Evolutionary conservation across 2,797 vertebrate species (phyloP).

Genomic region (Tenualosa ilisha): DNA sequence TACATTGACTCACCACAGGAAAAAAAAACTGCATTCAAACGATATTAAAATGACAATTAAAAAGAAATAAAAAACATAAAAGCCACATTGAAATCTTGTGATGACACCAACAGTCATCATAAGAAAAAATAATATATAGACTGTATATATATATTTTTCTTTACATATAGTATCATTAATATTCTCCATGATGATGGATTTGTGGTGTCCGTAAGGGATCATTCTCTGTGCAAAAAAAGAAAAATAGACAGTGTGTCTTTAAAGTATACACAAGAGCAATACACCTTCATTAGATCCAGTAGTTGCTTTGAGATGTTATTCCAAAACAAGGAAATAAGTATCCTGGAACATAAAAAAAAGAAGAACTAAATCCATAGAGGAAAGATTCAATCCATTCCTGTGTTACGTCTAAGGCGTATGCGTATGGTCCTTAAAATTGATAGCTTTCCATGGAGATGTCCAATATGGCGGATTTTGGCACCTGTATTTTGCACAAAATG

Average conservation of each 20-base stretch:
- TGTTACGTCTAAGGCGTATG: not conserved
- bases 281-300: not conserved
- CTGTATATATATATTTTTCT: slow-evolving; percentile 21
- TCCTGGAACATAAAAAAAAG: not conserved
- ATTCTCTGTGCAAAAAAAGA: slow-evolving; percentile 18
- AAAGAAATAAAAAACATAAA: not conserved
- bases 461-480: not conserved
- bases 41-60: slow-evolving; percentile 32
- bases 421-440: not conserved
- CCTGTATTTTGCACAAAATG: not conserved
- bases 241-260: not conserved
- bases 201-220: not conserved
- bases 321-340: not conserved
- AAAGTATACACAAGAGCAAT: not conserved
- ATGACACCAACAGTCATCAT: not conserved
- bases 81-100: not conserved
- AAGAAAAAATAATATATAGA: not conserved
- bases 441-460: not conserved
- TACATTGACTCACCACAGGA: slow-evolving; percentile 9
- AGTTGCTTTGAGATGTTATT: not conserved
- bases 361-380: not conserved
- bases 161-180: slow-evolving; percentile 17
- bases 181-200: slow-evolving; percentile 21
- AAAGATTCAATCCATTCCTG: not conserved
- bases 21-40: slow-evolving; percentile 64